Evolutionary conservation across 2,797 vertebrate genomes (phyloP), one percentile per base, ranked within the genome.

Genomic region (Danio jaintianensis): DNA sequence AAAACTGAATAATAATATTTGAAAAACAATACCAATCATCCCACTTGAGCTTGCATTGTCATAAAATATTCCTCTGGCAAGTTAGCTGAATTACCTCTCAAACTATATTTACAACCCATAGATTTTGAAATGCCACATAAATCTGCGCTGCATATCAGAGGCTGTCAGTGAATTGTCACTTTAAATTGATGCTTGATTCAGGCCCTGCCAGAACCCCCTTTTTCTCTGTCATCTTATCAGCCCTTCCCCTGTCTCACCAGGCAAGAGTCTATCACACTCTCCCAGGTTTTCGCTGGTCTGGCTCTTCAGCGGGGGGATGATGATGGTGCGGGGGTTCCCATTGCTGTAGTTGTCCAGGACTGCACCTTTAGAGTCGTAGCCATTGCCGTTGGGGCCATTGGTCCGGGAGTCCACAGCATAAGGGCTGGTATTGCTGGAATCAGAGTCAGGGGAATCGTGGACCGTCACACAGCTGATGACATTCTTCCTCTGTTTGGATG

Each of bases 391-490:
- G 85, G 89, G 94, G 88, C 94, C 94, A 79, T 91, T 91, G 15
- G 90, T 9, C 1, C 95, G 94, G 9, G 94, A 94, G 68, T 95
- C 95, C 88, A 96, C 80, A 0, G 95, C 88, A 8, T 97, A 98
- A 47, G 98, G 97, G 89, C 98, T 99, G 93, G 95, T 96, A 95
- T 95, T 95, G 92, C 95, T 96, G 85, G 97, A 99, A 87, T 98
- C 95, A 0, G 97, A 99, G 90, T 96, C 96, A 0, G 97, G 98
- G 0, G 98, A 99, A 89, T 99, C 98, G 0, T 99, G 97, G 88
- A 99, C 98, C 0, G 98, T 99, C 89, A 99, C 98, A 4, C 98
- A 99, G 92, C 98, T 99, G 91, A 99, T 99, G 88, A 99, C 97
- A 7, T 99, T 99, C 91, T 99, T 99, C 84, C 97, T 96, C 84